Evolutionary conservation across 1,140 invertebrate genomes (phyloP).

Genomic region (Gyrodactylus bullatarudis): DNA sequence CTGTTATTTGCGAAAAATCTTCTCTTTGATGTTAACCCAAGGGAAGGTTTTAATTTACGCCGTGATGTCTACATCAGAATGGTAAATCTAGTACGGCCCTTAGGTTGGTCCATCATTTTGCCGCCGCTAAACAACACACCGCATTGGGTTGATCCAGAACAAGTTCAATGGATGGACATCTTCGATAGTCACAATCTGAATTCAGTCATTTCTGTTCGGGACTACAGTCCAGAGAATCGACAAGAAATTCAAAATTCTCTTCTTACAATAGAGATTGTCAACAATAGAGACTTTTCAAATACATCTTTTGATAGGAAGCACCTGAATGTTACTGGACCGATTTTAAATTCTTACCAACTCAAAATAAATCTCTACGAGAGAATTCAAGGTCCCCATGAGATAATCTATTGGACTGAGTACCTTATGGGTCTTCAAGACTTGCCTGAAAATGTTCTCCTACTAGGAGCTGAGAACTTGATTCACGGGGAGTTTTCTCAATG

Average conservation of each 20-base stretch:
- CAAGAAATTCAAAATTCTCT: background rate
- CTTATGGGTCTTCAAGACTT: background rate
- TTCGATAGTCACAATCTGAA: background rate
- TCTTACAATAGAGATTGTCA: background rate
- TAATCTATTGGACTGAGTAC: background rate
- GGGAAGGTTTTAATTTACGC: conserved; percentile 77
- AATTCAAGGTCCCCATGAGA: background rate
- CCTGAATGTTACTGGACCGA: no score
- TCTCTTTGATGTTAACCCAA: conserved; percentile 61
- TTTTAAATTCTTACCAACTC: background rate
- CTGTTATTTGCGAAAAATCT: no score
- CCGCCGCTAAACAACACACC: conserved; percentile 58
- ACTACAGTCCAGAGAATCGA: background rate
- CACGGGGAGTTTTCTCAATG: conserved; percentile 13
- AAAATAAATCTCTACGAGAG: background rate
- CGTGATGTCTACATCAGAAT: conserved; percentile 72
- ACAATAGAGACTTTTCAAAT: background rate
- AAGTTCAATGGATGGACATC: background rate
- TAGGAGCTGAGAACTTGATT: conserved; percentile 10
- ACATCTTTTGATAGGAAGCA: background rate
- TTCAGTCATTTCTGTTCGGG: background rate
- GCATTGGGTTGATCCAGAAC: conserved; percentile 43
- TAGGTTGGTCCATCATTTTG: conserved; percentile 31
- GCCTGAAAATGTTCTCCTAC: conserved; percentile 7
- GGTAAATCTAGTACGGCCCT: conserved; percentile 36